A percentile compares a stretch with the other conserved stretches of the same genome.
These are phyloP conservation scores for Syngnathus typhle DNA, from an alignment of 2,113 vertebrate species.

Conservation along the genomic window DNA sequence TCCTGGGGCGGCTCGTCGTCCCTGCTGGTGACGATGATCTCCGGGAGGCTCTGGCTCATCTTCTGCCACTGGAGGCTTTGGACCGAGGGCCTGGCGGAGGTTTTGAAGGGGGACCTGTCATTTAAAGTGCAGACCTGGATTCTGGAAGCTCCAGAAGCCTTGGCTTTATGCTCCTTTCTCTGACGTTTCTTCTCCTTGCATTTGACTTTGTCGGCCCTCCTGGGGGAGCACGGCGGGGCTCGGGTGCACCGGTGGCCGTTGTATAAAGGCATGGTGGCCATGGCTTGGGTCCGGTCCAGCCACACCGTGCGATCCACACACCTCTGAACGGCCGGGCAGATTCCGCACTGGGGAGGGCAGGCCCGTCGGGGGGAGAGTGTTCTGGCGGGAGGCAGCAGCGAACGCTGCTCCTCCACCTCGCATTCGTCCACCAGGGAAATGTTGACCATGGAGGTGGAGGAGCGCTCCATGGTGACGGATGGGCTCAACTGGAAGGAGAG, in stretches of 20 bases:
- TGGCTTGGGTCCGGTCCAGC: slow-evolving; percentile 57
- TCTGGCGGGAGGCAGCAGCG: slow-evolving; percentile 38
- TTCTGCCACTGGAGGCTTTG: slow-evolving; percentile 36
- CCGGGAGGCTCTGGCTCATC: slow-evolving; percentile 54
- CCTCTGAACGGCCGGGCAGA: slow-evolving; percentile 42
- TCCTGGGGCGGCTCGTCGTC: slow-evolving; percentile 48
- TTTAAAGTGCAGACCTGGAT: slow-evolving; percentile 49
- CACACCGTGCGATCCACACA: slow-evolving; percentile 37
- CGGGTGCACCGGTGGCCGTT: slow-evolving; percentile 53
- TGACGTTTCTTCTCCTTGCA: slow-evolving; percentile 48
- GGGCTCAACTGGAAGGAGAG: neutral
- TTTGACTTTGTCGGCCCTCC: slow-evolving; percentile 37
- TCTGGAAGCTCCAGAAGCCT: slow-evolving; percentile 19
- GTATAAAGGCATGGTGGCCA: slow-evolving; percentile 57
- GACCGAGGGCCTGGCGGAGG: slow-evolving; percentile 27
- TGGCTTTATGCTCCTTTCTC: slow-evolving; percentile 32
- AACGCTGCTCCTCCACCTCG: slow-evolving; percentile 50
- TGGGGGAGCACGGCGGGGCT: slow-evolving; percentile 35
- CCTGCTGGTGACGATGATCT: slow-evolving; percentile 62
- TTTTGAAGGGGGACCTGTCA: slow-evolving; percentile 37
- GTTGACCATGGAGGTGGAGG: slow-evolving; percentile 45
- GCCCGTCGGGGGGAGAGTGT: slow-evolving; percentile 32
- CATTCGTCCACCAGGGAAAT: slow-evolving; percentile 47
- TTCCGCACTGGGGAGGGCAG: slow-evolving; percentile 49
- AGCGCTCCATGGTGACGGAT: slow-evolving; percentile 49